Evolutionary conservation across 1,140 invertebrate genomes (phyloP), one percentile per base, ranked within the genome.

Genomic region (Planococcus citri): DNA sequence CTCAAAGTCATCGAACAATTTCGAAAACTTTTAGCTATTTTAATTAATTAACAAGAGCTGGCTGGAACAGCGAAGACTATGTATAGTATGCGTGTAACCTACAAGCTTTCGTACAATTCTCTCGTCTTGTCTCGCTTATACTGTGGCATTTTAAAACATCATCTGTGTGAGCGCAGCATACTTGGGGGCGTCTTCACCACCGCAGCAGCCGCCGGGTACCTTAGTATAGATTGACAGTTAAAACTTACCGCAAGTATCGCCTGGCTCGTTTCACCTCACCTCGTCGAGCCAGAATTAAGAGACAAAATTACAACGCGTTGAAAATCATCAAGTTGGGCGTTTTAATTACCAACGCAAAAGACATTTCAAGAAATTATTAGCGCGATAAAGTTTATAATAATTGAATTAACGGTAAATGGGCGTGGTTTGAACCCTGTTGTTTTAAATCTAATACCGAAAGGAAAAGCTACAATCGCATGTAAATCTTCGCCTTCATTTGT

Each of bases 401-500:
- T 64, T 64, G 25, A 64, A 64, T 64, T 64, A 64, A 64, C 60
- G 60, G 60, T 25, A 25, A 27, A 64, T 25, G 60, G 60, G 60
- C 60, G 60, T 24, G 41, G 41, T 20, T 20, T 51, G 41, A 51
- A 51, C 25, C 60, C 22, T 64, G 60, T 64, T 64, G 25, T 64
- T 64, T 64, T 64, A 64, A 64, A 64, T 64, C 60, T 17, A 64
- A 64, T 64, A 64, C 60, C 60, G 20, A 64, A 64, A 64, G 60
- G 4, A 64, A 64, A 64, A 3, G 60, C 60, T 64, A 64, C 60
- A 64, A 64, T 64, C 60, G 60, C 60, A 64, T 27, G 60, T 64
- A 64, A 64, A 64, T 64, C 60, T 64, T 64, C 60, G 60, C 60
- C 60, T 64, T 64, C 60, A 64, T 64, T 64, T 64, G 60, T 64